These are phyloP conservation scores for Phoxinus phoxinus DNA, from an alignment of 2,113 vertebrate species.

Conservation along the genomic window DNA sequence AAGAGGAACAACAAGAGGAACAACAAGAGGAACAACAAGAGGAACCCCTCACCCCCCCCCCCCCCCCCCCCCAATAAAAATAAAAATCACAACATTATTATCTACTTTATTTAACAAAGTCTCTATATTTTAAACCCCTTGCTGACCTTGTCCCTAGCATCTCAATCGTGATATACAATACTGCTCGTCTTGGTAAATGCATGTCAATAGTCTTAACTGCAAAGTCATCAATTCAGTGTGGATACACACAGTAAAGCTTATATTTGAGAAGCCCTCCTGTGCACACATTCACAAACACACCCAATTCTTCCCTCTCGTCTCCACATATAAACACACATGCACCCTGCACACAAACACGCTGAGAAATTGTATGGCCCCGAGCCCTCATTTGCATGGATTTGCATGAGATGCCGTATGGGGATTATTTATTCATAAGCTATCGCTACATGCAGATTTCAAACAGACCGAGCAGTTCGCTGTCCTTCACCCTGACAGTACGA, in stretches of 20 bases:
- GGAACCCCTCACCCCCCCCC: too few relatives aligned
- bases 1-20: too few relatives aligned
- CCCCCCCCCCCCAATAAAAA: too few relatives aligned
- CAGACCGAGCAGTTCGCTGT: conserved; percentile 49
- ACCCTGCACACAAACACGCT: conserved; percentile 50
- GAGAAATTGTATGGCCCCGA: conserved; percentile 52
- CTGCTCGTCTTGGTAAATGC: background rate
- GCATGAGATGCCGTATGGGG: conserved; percentile 59
- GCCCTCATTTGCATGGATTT: conserved; percentile 65
- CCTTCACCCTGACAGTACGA: conserved; percentile 39
- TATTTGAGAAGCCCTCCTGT: conserved; percentile 17
- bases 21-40: too few relatives aligned
- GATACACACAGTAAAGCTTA: conserved; percentile 43
- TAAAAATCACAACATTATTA: too few relatives aligned
- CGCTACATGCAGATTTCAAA: conserved; percentile 62
- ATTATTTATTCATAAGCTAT: conserved; percentile 65
- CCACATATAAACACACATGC: conserved; percentile 41
- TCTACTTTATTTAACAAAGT: too few relatives aligned
- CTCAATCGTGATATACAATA: background rate
- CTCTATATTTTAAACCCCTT: background rate
- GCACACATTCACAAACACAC: conserved; percentile 41
- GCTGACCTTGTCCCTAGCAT: background rate
- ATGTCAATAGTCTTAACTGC: conserved; percentile 45
- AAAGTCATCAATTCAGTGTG: conserved; percentile 52
- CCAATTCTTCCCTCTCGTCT: conserved; percentile 16